Evolutionary conservation across 2,113 vertebrate species (phyloP).

Genomic region (Agapornis roseicollis): DNA sequence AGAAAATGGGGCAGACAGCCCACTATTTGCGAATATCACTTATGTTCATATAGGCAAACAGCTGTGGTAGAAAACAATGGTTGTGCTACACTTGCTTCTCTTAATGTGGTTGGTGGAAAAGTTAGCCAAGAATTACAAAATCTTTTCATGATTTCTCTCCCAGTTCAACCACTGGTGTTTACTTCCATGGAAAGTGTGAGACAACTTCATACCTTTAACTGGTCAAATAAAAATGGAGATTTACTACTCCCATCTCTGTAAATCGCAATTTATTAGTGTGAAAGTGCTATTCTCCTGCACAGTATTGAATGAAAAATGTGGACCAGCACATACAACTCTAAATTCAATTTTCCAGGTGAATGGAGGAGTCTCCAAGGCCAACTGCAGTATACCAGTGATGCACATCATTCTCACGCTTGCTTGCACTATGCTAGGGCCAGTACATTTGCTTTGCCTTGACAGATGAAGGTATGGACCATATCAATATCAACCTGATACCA

Average conservation of each 20-base stretch:
- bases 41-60: background rate
- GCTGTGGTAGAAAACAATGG: background rate
- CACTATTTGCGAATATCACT: background rate
- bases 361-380: background rate
- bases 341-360: background rate
- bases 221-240: background rate
- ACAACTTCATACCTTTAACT: background rate
- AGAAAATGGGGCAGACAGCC: background rate
- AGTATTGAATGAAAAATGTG: background rate
- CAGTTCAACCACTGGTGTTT: background rate
- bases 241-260: background rate
- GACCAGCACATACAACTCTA: background rate
- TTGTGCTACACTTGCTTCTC: background rate
- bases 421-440: background rate
- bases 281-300: background rate
- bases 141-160: background rate
- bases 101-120: background rate
- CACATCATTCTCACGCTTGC: background rate
- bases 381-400: background rate
- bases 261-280: background rate
- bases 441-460: background rate
- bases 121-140: background rate
- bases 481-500: background rate
- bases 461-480: background rate
- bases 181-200: background rate